These are phyloP conservation scores for Argopecten irradians DNA, from an alignment of 1,140 invertebrate species.

Conservation along the genomic window DNA sequence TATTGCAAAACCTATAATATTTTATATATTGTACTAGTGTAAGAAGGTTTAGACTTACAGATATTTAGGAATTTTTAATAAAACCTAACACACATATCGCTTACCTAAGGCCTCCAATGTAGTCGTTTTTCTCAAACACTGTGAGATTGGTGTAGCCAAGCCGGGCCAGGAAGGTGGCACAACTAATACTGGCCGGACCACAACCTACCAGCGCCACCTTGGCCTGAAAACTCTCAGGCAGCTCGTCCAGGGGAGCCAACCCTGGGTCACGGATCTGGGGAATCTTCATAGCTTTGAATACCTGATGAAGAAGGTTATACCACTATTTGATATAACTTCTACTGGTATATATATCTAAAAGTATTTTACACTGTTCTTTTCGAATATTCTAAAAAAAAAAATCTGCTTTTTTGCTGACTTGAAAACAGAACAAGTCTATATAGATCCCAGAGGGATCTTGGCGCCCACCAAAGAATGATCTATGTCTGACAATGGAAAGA, in stretches of 20 bases:
- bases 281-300: conserved; percentile 96
- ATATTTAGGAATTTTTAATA: neutral
- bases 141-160: conserved; percentile 94
- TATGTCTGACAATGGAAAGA: too few relatives aligned
- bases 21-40: too few relatives aligned
- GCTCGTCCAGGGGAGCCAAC: conserved; percentile 72
- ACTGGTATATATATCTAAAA: neutral
- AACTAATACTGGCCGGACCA: conserved; percentile 97
- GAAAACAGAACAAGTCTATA: too few relatives aligned
- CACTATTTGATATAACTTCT: neutral
- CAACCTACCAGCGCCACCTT: conserved; percentile 95
- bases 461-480: too few relatives aligned
- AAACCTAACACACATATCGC: neutral
- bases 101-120: conserved; percentile 92
- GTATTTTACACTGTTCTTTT: too few relatives aligned
- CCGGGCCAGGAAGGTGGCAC: conserved; percentile 95
- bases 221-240: conserved; percentile 81
- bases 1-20: too few relatives aligned
- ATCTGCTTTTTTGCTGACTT: too few relatives aligned
- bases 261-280: conserved; percentile 88
- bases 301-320: conserved; percentile 77
- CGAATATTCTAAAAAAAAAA: too few relatives aligned
- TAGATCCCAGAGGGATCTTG: too few relatives aligned
- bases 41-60: neutral
- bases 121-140: conserved; percentile 93